phyloP scores from a whole-genome alignment of 2,888 invertebrate genomes.

The Chrysolina haemoptera region DNA sequence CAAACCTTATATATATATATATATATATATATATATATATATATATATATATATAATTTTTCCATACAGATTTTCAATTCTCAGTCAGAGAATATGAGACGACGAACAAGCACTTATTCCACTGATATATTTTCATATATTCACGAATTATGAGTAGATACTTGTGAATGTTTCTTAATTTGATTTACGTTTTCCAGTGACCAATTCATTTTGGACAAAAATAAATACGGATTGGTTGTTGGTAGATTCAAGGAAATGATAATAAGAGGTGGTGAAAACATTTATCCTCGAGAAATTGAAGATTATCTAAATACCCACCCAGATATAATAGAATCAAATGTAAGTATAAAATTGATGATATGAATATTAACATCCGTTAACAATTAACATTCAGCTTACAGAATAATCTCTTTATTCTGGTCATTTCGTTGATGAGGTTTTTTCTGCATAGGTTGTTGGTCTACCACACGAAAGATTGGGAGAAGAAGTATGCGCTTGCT shows the following conservation, averaged over 20 bases:
- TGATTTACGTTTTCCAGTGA: constrained; percentile 72
- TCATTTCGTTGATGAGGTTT: not conserved
- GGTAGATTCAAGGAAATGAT: constrained; percentile 86
- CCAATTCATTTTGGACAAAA: constrained; percentile 76
- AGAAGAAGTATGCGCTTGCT: constrained; percentile 82
- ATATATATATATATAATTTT: no score
- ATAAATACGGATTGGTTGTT: constrained; percentile 81
- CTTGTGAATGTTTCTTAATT: no score
- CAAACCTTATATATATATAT: no score
- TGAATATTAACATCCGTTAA: no score
- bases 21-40: no score
- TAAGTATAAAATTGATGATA: constrained; percentile 60
- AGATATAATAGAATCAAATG: constrained; percentile 80
- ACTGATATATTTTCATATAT: no score
- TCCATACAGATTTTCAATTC: no score
- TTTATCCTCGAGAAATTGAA: constrained; percentile 88
- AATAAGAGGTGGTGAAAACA: constrained; percentile 87
- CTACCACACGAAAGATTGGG: constrained; percentile 83
- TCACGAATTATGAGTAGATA: no score
- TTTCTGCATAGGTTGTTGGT: constrained; percentile 76
- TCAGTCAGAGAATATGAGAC: no score
- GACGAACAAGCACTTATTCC: no score
- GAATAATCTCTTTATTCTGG: no score
- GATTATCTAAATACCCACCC: constrained; percentile 82
- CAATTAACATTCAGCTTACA: no score